Percentiles rank a stretch among this genome's conserved stretches.
Evolutionary conservation across 1,140 invertebrate genomes (phyloP).

Genomic region (Drosophila trapezifrons): DNA sequence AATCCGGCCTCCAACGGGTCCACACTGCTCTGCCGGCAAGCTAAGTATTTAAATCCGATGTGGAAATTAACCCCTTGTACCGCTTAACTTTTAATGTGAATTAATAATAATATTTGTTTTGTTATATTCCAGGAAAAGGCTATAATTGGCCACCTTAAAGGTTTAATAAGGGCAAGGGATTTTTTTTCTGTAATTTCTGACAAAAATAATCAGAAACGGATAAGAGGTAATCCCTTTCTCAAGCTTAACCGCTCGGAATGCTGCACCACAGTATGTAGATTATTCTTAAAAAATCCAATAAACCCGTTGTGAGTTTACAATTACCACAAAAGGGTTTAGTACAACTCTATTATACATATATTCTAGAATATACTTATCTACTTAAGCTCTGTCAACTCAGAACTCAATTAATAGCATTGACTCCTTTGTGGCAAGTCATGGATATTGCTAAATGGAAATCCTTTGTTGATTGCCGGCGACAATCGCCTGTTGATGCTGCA

Average conservation of each 20-base stretch:
- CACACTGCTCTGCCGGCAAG: conserved; percentile 42
- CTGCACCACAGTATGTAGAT: no score
- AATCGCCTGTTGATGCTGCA: conserved; percentile 78
- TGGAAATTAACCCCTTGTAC: conserved; percentile 24
- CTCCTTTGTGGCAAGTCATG: conserved; percentile 27
- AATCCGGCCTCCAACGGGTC: conserved; percentile 44
- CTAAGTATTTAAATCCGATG: conserved; percentile 26
- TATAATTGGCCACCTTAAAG: background rate
- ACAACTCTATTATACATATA: no score
- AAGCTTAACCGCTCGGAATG: no score
- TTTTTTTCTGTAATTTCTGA: background rate
- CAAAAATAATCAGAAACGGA: background rate
- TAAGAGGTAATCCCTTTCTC: no score
- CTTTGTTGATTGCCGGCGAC: conserved; percentile 18
- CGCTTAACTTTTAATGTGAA: background rate
- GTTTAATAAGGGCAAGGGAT: no score
- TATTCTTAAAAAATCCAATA: no score
- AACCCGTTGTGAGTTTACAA: no score
- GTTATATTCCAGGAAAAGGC: background rate
- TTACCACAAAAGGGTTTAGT: no score
- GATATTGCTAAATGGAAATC: conserved; percentile 25
- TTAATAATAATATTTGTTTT: conserved; percentile 2
- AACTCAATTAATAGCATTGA: conserved; percentile 14
- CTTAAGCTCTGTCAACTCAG: background rate
- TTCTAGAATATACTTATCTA: background rate